Conservation (phyloP, 64 coral and sea anemone species). For the Montipora foliosa region DNA sequence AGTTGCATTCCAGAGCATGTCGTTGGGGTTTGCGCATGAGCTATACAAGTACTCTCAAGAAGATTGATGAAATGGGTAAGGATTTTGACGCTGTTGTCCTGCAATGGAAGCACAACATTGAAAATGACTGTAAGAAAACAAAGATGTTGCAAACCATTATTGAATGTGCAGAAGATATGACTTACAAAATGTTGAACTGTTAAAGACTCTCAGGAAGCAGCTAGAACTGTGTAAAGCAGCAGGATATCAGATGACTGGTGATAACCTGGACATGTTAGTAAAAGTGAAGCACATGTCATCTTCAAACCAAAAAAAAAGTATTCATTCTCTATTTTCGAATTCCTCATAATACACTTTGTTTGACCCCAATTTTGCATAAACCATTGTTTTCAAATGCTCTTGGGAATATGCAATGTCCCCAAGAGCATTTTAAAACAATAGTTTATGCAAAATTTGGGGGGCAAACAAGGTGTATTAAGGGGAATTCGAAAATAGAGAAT, state of each 20-base stretch:
- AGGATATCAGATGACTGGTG: slow-evolving; percentile 53
- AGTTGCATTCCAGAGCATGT: slow-evolving; percentile 40
- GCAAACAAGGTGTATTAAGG: no score
- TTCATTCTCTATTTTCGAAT: background rate
- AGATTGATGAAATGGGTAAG: slow-evolving; percentile 65
- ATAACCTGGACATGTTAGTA: slow-evolving; percentile 55
- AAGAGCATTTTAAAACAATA: no score
- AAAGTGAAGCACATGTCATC: slow-evolving; percentile 32
- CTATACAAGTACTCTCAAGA: slow-evolving; percentile 41
- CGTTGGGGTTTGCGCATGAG: slow-evolving; percentile 43
- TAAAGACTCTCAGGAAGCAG: slow-evolving; percentile 23
- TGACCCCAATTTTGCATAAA: no score
- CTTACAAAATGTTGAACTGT: slow-evolving; percentile 16
- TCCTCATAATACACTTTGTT: no score
- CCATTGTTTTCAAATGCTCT: no score
- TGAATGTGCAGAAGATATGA: slow-evolving; percentile 45
- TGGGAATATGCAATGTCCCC: no score
- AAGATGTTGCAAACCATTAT: slow-evolving; percentile 42
- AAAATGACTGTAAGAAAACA: background rate
- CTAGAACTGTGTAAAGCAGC: slow-evolving; percentile 49
- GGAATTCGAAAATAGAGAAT: no score
- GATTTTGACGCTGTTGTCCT: slow-evolving; percentile 42
- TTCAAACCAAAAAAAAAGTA: background rate
- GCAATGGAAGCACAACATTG: slow-evolving; percentile 53
- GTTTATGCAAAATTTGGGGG: no score